Evolutionary conservation across 2,113 vertebrate genomes (phyloP).

Genomic region (Heptranchias perlo): DNA sequence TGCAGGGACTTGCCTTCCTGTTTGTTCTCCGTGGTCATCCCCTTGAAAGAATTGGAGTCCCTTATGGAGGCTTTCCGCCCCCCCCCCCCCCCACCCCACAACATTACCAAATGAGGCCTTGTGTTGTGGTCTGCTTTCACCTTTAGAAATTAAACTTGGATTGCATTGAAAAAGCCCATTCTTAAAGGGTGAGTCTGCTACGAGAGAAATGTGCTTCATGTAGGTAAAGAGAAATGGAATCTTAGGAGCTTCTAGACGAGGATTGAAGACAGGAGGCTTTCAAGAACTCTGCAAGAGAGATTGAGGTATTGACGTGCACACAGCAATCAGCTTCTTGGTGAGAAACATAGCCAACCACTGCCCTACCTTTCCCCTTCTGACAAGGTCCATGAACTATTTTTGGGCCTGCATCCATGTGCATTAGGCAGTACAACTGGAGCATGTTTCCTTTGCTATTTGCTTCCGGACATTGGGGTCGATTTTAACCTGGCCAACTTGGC

Average conservation of each 20-base stretch:
- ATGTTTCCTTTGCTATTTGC: background rate
- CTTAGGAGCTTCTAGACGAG: background rate
- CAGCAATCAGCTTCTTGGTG: too few relatives aligned
- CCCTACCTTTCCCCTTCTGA: too few relatives aligned
- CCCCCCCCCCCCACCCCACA: background rate
- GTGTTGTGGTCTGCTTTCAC: background rate
- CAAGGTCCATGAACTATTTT: background rate
- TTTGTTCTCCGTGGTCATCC: background rate
- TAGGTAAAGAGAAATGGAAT: background rate
- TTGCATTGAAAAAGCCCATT: background rate
- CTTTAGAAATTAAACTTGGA: background rate
- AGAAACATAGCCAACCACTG: too few relatives aligned
- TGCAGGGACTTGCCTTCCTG: background rate
- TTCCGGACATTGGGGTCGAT: background rate
- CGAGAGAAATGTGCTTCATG: background rate
- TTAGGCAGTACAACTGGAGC: background rate
- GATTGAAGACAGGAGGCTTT: background rate
- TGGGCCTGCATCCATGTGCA: background rate
- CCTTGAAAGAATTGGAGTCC: background rate
- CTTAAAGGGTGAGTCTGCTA: background rate
- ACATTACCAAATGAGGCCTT: background rate
- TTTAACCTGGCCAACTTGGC: background rate
- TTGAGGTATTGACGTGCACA: background rate
- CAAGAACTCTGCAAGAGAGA: background rate
- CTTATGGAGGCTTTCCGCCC: background rate